phyloP scores from a whole-genome alignment of 2,113 vertebrate genomes.

The Amia ocellicauda region DNA sequence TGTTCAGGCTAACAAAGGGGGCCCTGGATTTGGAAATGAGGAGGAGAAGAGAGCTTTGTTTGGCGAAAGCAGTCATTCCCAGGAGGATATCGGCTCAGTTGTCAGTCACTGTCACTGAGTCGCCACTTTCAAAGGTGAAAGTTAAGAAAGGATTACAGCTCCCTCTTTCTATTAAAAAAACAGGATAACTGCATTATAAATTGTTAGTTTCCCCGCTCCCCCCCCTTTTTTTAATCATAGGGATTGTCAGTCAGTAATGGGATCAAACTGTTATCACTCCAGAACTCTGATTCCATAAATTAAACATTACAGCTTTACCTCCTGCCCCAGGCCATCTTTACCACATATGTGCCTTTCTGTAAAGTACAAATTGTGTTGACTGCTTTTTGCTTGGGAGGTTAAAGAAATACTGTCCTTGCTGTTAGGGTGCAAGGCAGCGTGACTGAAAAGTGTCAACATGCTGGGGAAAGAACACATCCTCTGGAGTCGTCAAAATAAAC shows the following conservation, averaged over 20 bases:
- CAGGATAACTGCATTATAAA: too few species aligned
- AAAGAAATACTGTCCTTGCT: background rate
- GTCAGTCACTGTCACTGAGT: background rate
- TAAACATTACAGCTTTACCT: too few species aligned
- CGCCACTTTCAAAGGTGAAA: background rate
- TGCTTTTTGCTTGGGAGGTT: background rate
- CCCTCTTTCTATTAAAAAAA: slow-evolving; percentile 6
- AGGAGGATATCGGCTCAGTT: slow-evolving; percentile 1
- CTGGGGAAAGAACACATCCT: too few species aligned
- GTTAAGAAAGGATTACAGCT: background rate
- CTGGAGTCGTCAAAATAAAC: too few species aligned
- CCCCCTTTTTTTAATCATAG: slow-evolving; percentile 26
- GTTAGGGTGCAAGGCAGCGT: too few species aligned
- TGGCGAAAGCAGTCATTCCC: background rate
- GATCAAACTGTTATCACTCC: too few species aligned
- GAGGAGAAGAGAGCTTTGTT: slow-evolving; percentile 8
- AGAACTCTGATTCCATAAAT: too few species aligned
- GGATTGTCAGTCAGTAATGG: too few species aligned
- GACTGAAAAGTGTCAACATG: too few species aligned
- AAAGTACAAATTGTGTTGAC: background rate
- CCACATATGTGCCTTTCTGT: too few species aligned
- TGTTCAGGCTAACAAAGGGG: slow-evolving; percentile 9
- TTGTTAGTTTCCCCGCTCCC: too few species aligned
- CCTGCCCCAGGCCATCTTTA: too few species aligned
- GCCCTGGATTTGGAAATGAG: background rate